phyloP scores from a whole-genome alignment of 2,113 vertebrate species.

The Leucopsar rothschildi region DNA sequence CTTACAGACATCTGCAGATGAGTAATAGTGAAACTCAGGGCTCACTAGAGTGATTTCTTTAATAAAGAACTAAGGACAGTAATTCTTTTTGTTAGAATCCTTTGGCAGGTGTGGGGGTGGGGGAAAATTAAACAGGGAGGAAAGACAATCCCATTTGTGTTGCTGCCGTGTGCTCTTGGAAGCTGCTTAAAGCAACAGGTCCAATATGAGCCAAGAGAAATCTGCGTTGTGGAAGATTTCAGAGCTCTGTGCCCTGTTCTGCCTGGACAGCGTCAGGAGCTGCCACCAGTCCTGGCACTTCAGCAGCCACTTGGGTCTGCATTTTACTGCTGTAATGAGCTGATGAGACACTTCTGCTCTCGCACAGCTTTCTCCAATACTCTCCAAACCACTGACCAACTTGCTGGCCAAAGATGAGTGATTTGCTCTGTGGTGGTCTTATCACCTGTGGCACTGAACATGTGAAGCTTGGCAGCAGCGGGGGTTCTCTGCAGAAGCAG shows the following conservation, averaged over 20 bases:
- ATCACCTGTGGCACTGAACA: rapidly evolving
- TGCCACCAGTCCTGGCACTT: background rate
- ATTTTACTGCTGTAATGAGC: background rate
- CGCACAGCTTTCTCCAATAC: background rate
- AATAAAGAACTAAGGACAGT: background rate
- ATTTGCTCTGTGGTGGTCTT: background rate
- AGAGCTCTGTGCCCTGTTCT: background rate
- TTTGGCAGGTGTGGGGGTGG: background rate
- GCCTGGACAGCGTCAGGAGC: rapidly evolving
- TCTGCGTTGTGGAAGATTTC: rapidly evolving
- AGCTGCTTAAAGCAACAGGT: background rate
- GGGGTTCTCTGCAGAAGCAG: background rate
- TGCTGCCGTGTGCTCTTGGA: background rate
- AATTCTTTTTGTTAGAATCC: background rate
- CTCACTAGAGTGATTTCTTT: background rate
- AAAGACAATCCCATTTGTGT: background rate
- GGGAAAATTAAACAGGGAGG: background rate
- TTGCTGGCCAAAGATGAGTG: background rate
- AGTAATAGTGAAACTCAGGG: background rate
- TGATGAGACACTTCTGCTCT: background rate
- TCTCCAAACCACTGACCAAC: background rate
- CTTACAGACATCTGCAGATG: background rate
- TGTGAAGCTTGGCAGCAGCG: rapidly evolving
- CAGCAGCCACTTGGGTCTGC: background rate
- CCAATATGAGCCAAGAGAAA: background rate